phyloP scores from a whole-genome alignment of 2,113 vertebrate species.

The Colaptes auratus region DNA sequence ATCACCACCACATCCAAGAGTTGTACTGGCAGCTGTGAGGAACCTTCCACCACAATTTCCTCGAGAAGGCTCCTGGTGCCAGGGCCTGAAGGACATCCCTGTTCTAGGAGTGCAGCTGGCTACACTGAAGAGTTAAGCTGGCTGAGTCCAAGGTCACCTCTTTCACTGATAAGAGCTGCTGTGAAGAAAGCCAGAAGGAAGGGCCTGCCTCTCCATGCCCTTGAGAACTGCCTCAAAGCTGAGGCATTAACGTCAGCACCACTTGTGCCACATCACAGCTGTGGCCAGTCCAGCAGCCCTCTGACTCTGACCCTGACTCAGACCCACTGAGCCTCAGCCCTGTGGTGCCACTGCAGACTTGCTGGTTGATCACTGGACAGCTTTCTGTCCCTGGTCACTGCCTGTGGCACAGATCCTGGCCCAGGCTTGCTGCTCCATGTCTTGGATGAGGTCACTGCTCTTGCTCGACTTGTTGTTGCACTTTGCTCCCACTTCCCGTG shows the following conservation, averaged over 20 bases:
- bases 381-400: neutral
- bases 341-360: neutral
- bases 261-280: neutral
- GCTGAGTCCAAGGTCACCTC: neutral
- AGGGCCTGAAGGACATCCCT: neutral
- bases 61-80: neutral
- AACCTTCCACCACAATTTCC: neutral
- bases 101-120: neutral
- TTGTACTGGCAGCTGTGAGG: neutral
- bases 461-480: neutral
- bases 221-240: neutral
- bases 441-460: neutral
- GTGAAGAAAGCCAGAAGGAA: neutral
- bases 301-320: neutral
- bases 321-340: neutral
- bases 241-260: neutral
- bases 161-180: neutral
- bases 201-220: neutral
- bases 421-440: neutral
- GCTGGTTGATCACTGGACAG: neutral
- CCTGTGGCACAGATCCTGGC: neutral
- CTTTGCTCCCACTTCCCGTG: neutral
- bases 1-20: neutral
- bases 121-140: neutral
- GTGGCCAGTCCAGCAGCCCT: neutral